A percentile compares a stretch with the other conserved stretches of the same genome.
phyloP scores from a whole-genome alignment of 1,140 invertebrate genomes.

The Mizuhopecten yessoensis region DNA sequence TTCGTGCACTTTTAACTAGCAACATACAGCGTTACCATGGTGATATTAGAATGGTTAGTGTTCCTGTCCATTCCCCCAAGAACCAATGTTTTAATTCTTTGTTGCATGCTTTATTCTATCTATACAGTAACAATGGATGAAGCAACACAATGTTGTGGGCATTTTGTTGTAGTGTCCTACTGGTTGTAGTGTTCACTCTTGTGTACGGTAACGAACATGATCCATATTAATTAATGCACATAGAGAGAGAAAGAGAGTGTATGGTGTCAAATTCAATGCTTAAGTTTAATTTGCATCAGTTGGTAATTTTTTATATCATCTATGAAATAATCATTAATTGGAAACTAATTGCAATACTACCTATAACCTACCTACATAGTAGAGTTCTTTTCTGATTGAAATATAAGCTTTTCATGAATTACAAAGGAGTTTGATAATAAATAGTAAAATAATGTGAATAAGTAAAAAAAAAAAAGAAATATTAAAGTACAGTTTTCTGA shows the following conservation, averaged over 20 bases:
- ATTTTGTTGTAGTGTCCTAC: neutral
- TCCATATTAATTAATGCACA: neutral
- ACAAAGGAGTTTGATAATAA: no score
- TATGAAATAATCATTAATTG: neutral
- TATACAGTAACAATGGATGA: neutral
- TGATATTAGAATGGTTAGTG: neutral
- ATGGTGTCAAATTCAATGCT: neutral
- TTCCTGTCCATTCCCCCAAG: neutral
- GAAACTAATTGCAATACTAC: neutral
- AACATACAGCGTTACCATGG: constrained; percentile 25
- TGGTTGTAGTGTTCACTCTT: constrained; percentile 15
- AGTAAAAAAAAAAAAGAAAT: no score
- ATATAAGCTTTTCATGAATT: no score
- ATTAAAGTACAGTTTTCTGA: neutral
- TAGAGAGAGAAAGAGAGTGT: neutral
- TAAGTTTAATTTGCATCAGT: neutral
- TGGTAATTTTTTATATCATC: neutral
- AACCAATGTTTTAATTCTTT: constrained; percentile 12
- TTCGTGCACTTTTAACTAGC: constrained; percentile 17
- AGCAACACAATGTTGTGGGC: constrained; percentile 29
- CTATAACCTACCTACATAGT: neutral
- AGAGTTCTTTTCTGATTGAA: neutral
- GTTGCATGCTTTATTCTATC: constrained; percentile 26
- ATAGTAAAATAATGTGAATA: no score
- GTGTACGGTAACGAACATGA: neutral